phyloP scores from a whole-genome alignment of 1,140 invertebrate genomes.

The Drosophila seguyi region DNA sequence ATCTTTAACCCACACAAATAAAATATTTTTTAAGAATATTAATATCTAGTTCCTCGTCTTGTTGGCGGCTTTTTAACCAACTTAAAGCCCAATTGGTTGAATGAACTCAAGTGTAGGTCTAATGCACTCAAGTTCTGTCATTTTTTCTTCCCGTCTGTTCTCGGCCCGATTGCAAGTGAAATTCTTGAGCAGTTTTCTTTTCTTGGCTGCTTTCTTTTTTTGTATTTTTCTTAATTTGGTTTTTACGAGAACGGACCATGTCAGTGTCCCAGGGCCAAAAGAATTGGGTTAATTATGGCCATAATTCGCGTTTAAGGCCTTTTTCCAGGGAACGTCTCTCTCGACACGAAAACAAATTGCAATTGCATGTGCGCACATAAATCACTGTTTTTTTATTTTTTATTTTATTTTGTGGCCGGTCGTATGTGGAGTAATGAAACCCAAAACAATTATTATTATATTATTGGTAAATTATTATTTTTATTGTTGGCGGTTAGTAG shows the following conservation, averaged over 20 bases:
- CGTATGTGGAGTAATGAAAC: conserved; percentile 35
- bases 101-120: conserved; percentile 53
- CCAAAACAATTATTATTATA: conserved; percentile 63
- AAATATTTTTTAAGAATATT: not conserved
- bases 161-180: conserved; percentile 56
- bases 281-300: conserved; percentile 77
- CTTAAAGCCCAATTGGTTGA: conserved; percentile 40
- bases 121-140: conserved; percentile 16
- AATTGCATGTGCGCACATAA: conserved; percentile 70
- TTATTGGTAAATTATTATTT: conserved; percentile 58
- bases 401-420: conserved; percentile 5
- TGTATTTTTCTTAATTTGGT: conserved; percentile 39
- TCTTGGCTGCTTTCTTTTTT: conserved; percentile 16
- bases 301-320: conserved; percentile 79
- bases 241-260: conserved; percentile 53
- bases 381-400: conserved; percentile 49
- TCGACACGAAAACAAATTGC: conserved; percentile 61
- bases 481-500: conserved; percentile 27
- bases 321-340: conserved; percentile 51
- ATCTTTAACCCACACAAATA: not conserved
- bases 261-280: conserved; percentile 58
- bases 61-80: conserved; percentile 14
- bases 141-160: conserved; percentile 18
- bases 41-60: not conserved
- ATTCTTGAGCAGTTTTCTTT: conserved; percentile 63